Evolutionary conservation across 2,113 vertebrate species (phyloP), one percentile per base, ranked within the genome.

Genomic region (Phoxinus phoxinus): DNA sequence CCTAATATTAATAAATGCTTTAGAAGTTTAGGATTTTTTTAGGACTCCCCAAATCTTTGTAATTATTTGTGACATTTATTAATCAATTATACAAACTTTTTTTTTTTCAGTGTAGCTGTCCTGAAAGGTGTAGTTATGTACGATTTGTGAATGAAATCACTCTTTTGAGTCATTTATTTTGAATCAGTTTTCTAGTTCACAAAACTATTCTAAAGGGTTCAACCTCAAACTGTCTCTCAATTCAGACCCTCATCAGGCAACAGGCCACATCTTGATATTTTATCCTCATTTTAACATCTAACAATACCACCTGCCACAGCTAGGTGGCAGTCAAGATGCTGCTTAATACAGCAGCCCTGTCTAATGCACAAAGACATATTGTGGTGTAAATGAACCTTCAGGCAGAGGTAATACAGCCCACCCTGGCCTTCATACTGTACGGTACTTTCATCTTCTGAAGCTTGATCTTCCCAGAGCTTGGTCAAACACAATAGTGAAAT

Each of bases 401-500:
- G 51, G 56, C 37, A n/a, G 35, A 67, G 30, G 51, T 78, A 44
- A 78, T 76, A 77, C 65, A 41, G n/a, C 30, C 53, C 44, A 65
- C 2, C 13, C 44, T 41, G 65, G 41, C 23, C 75, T 27, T 63
- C 32, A 25, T 75, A 75, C 81, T 15, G 58, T 53, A 75, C 21
- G 19, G 61, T 84, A 69, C 67, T 84, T 84, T 84, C 69, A 86
- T 81, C 81, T 51, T 3, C 58, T 81, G 75, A 81, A 81, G 67
- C 58, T 67, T 76, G 84, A 84, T 84, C 80, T 83, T 85, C 63
- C 75, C 30, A 78, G 59, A 78, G 84, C 76, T 59, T 59, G 76
- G 32, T 85, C n/a, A 35, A 10, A 67, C 78, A 44, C 51, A 77
- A 51, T 37, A 67, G 44, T 69, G 17, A 61, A 78, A 48, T 23